Percentiles rank a stretch among this genome's conserved stretches.
Conservation (phyloP, 2,888 invertebrate species). For the Dasypogon diadema region DNA sequence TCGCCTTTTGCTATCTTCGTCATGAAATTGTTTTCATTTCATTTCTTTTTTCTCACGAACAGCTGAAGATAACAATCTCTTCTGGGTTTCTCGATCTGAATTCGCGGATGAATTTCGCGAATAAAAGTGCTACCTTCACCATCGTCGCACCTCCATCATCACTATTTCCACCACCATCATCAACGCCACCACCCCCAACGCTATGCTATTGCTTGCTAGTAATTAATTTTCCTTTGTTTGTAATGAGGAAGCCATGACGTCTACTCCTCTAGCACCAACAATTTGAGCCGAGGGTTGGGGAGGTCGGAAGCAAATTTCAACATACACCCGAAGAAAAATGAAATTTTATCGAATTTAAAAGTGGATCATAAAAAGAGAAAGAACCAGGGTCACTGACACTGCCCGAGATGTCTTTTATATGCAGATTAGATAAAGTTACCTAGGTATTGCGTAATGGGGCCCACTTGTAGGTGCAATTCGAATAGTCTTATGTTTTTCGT, state of each 20-base stretch:
- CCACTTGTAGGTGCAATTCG: conserved; percentile 31
- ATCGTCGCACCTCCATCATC: neutral
- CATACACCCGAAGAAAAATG: conserved; percentile 6
- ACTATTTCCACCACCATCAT: neutral
- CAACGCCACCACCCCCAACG: neutral
- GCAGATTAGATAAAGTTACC: conserved; percentile 32
- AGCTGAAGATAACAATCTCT: conserved; percentile 27
- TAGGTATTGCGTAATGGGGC: conserved; percentile 20
- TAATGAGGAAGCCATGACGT: conserved; percentile 1
- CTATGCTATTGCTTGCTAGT: neutral
- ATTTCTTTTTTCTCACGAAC: conserved; percentile 40
- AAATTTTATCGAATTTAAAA: conserved; percentile 39
- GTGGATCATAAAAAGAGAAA: conserved; percentile 33
- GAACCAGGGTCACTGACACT: conserved; percentile 31
- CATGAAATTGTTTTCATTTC: conserved; percentile 36
- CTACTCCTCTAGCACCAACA: neutral
- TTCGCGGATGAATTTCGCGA: conserved; percentile 7
- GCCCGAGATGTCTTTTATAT: conserved; percentile 40
- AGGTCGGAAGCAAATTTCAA: neutral
- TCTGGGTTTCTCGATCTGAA: conserved; percentile 32
- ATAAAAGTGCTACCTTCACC: conserved; percentile 7
- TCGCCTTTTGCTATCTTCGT: conserved; percentile 15
- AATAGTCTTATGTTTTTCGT: neutral
- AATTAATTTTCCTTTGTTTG: conserved; percentile 35
- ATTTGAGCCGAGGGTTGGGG: neutral